Evolutionary conservation across 2,888 invertebrate species (phyloP), one percentile per base, ranked within the genome.

Genomic region (Fragum fragum): DNA sequence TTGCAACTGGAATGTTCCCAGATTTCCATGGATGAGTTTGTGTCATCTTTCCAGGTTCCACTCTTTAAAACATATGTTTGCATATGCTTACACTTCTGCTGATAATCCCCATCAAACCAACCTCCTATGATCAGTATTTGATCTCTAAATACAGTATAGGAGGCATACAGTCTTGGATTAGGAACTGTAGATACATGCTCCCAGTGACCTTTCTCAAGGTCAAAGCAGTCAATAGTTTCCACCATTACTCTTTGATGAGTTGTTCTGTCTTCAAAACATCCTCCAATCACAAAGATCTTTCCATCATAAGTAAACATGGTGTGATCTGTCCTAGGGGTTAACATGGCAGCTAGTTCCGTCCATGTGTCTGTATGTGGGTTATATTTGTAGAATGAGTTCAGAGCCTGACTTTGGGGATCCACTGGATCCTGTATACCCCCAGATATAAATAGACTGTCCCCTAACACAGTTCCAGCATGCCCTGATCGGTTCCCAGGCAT

Each of bases 1-100:
- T 96, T 95, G 66, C 96, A 96, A 91, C 96, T 96, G 0, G 96
- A 96, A 89, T 97, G 96, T 91, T 97, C 97, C 97, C 97, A 97
- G 78, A 96, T 96, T 90, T 96, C 96, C 89, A 96, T 96, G 0
- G 96, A 96, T 91, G 96, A 96, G 82, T 96, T 95, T 87, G 96
- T 95, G n/a, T 96, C 96, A 14, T 95, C 95, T 7, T 95, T 95
- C 97, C 97, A 97, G 18, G 94, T 93, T 84, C 95, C 95, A 0
- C 94, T 95, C 42, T 95, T 95, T 85, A 97, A 94, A 92, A 97
- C 96, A 91, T 96, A 96, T 84, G 96, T 96, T 92, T 97, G 96
- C 16, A 97, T 96, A 63, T 96, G 95, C 3, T 96, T 96, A 75
- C 96, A 96, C 81, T 96, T 96, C 74, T 96, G 95, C 91, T 96